Evolutionary conservation across 2,113 vertebrate species (phyloP), one percentile per base, ranked within the genome.

Genomic region (Casuarius casuarius): DNA sequence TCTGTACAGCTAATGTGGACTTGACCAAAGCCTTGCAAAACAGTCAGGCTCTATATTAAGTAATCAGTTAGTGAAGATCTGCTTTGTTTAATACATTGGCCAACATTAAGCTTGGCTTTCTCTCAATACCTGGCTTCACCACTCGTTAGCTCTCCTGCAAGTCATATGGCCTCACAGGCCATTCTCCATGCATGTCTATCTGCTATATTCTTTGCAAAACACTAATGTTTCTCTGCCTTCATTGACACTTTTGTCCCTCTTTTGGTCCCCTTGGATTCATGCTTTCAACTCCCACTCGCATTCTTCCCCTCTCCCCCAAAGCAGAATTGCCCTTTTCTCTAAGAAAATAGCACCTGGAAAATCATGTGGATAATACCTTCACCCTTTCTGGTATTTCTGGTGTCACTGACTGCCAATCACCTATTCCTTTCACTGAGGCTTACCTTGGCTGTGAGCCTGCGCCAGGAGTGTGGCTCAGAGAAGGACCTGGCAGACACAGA

Each of bases 381-480:
- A 26, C 5, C 3, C 8, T 2, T 18, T 75, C 17, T 44, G 10
- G 48, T 22, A 5, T 8, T 40, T 46, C 77, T 44, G 38, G 4
- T 22, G 40, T 20, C 23, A 3, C 29, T 10, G 23, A 11, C 3
- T 11, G 38, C 15, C 54, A 20, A 22, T 3, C 14, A 33, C 15
- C 33, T 2, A 0, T 73, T 84, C n/a, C 52, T 63, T 61, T 46
- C 1, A 0, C 59, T 15, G 40, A 17, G 12, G 74, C 66, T 87
- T 3, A 7, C 21, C 25, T 44, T 72, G 28, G 28, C 19, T 21
- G 77, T 28, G 48, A 58, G 74, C 25, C 65, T 62, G 26, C 1
- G 1, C 20, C 35, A 11, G 48, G 22, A 89, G 1, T 0, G 0
- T 44, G 42, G 56, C 68, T 48, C 66, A 73, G 62, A 49, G 33